phyloP scores from a whole-genome alignment of 1,140 invertebrate genomes.

The Ephestia elutella region DNA sequence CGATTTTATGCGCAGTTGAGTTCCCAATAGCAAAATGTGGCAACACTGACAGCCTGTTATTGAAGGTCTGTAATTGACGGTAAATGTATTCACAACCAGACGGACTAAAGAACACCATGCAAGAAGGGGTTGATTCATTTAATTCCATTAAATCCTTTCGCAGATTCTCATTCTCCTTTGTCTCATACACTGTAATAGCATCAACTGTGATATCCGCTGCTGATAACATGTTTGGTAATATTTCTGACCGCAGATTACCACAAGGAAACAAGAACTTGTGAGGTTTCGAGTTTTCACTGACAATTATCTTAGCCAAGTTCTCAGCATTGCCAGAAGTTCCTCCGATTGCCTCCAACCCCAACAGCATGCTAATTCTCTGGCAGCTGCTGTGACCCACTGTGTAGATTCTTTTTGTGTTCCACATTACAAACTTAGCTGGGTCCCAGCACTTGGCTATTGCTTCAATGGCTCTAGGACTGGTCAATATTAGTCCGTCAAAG shows the following conservation, averaged over 20 bases:
- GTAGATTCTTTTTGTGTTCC: conserved; percentile 72
- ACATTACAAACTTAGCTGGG: conserved; percentile 60
- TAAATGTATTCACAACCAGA: conserved; percentile 70
- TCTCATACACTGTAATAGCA: conserved; percentile 73
- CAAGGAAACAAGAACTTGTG: conserved; percentile 72
- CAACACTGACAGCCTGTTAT: conserved; percentile 42
- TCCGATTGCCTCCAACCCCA: conserved; percentile 71
- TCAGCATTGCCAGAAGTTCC: conserved; percentile 71
- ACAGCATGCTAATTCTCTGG: conserved; percentile 55
- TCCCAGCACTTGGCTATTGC: conserved; percentile 65
- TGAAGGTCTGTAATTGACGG: conserved; percentile 58
- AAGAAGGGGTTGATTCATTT: conserved; percentile 48
- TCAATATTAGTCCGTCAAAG: conserved; percentile 75
- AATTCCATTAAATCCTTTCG: conserved; percentile 57
- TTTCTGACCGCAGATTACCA: conserved; percentile 72
- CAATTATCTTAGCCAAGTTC: conserved; percentile 66
- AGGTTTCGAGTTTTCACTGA: conserved; percentile 50
- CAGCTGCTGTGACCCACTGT: conserved; percentile 72
- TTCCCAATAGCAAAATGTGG: conserved; percentile 67
- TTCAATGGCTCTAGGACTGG: conserved; percentile 72
- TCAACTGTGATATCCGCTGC: conserved; percentile 63
- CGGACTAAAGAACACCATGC: conserved; percentile 75
- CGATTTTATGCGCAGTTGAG: conserved; percentile 61
- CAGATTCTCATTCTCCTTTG: conserved; percentile 68
- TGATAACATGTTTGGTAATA: conserved; percentile 58